Base-by-base conservation (phyloP, 1,140 invertebrate genomes). In the Lethocerus indicus region DNA sequence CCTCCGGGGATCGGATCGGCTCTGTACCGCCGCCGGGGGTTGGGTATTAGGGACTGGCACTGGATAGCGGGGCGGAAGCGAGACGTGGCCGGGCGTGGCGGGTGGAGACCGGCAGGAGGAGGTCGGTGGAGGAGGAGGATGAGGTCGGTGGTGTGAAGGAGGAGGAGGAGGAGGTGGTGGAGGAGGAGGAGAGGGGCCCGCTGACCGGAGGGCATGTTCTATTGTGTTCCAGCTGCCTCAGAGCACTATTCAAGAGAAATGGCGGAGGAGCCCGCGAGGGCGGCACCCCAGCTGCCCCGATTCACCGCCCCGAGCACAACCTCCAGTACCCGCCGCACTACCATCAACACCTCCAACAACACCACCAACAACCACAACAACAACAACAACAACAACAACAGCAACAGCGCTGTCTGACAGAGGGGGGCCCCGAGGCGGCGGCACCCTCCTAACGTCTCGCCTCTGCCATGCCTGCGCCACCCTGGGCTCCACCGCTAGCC, bases 201-300 rank as follows among this genome's bases (percentile, higher is more conserved):
- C n/a, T n/a, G n/a, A n/a, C n/a, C n/a, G n/a, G n/a, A n/a, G n/a
- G n/a, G n/a, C n/a, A n/a, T n/a, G n/a, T n/a, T n/a, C n/a, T n/a
- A n/a, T 18, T 59, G 66, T 50, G 52, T 70, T 71, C 63, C 69
- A 74, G 73, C 70, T 74, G 73, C 72, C 58, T 75, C 70, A 61
- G 73, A 76, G 67, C 72, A 67, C 63, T 75, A 67, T 73, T 74
- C 71, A 63, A 69, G 67, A 66, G 71, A 64, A 61, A 68, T 52
- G 49, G 52, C 67, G 62, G 66, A 61, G 63, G 68, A 68, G 61
- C 67, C 68, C 61, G 64, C 64, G 61, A 65, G 71, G 60, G 70
- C 70, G 64, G 74, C 73, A 61, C 75, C 75, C 58, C 75, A 75
- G 62, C 72, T 78, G 67, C 75, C 75, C 56, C 75, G 73, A 62